Base-by-base conservation (phyloP, 2,113 vertebrate species). In the Mesocricetus auratus region DNA sequence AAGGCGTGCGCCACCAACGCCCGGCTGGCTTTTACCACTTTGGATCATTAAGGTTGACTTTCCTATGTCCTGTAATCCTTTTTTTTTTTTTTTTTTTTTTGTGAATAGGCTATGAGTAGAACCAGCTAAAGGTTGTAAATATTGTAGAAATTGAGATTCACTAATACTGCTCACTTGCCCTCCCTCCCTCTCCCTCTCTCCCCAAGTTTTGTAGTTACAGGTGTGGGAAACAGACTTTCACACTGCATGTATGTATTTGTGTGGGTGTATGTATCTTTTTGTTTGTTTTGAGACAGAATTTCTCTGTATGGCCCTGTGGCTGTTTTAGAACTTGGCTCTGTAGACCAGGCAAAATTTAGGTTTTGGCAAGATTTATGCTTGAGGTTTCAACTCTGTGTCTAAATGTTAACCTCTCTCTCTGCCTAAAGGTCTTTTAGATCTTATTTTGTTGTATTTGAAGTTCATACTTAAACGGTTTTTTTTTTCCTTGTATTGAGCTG, bases 241-340 rank as follows among this genome's bases (percentile, higher is more conserved):
- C 85, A 82, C 47, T 82, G 19, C 4, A 21, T 79, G 62, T 95
- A 83, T 92, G 36, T 91, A 91, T 95, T 96, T 93, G 29, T 69
- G 66, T 69, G 26, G 29, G 15, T 83, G 74, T 95, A 83, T 83
- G 62, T 95, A 83, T 95, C 92, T 93, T 78, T 36, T 56, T n/a
- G 53, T n/a, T 56, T 71, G 68, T 36, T 53, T 36, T 29, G 22
- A 62, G n/a, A 16, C 81, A 42, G 24, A 13, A 24, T 62, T n/a
- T 58, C 33, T 81, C 53, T 74, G 21, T 74, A 21, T 39, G 42
- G 4, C 71, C 22, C 71, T 73, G 9, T 71, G 69, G 22, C 9
- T 42, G 4, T 42, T 39, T 39, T 39, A 17, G 71, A 74, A 74
- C 71, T 74, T 42, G 39, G 39, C 39, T 74, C 71, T 58, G 53